These are phyloP conservation scores for Venustoraphidia nigricollis DNA, from an alignment of 2,888 invertebrate genomes.

Conservation along the genomic window DNA sequence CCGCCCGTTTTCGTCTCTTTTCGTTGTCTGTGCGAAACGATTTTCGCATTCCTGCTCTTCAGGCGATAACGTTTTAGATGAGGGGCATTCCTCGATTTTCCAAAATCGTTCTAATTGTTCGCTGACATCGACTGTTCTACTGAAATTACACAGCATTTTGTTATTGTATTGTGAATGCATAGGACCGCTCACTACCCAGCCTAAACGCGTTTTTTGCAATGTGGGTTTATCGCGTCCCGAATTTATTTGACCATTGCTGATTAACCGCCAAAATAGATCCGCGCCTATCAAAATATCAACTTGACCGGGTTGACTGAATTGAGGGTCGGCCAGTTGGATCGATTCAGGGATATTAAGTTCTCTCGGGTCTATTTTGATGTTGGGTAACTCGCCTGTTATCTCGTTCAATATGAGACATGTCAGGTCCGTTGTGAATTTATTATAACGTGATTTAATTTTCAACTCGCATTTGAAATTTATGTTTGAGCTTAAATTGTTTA, in stretches of 20 bases:
- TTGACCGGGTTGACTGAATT: too few species aligned
- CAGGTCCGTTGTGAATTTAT: not conserved
- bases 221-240: conserved; percentile 5
- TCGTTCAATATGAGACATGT: conserved; percentile 3
- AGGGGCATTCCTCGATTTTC: conserved; percentile 6
- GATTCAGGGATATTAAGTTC: not conserved
- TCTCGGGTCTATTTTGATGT: not conserved
- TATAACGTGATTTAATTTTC: not conserved
- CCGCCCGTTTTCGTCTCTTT: conserved; percentile 4
- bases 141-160: conserved; percentile 2
- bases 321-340: too few species aligned
- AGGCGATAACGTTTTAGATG: conserved; percentile 5
- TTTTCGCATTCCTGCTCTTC: conserved; percentile 6
- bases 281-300: too few species aligned
- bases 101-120: conserved; percentile 6
- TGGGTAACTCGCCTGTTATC: not conserved
- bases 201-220: conserved; percentile 7
- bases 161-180: not conserved
- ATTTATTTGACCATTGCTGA: conserved; percentile 1
- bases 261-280: conserved; percentile 2
- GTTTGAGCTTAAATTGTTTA: not conserved
- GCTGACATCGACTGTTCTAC: not conserved
- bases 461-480: not conserved
- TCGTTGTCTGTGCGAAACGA: conserved; percentile 4
- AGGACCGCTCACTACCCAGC: conserved; percentile 7